These are phyloP conservation scores for Lamellibrachia luymesi DNA, from an alignment of 1,140 invertebrate species.

Conservation along the genomic window DNA sequence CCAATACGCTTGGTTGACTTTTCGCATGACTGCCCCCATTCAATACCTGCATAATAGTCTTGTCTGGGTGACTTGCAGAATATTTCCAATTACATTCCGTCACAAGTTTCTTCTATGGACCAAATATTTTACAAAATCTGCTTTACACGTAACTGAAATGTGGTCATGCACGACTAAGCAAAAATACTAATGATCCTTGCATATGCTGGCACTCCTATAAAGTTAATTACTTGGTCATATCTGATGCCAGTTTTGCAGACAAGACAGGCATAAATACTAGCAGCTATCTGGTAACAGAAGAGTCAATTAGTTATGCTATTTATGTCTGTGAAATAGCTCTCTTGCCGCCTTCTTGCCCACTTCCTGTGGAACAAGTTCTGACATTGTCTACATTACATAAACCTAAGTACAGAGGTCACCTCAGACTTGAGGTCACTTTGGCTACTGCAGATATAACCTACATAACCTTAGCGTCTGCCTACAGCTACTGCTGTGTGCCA, in stretches of 20 bases:
- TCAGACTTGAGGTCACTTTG: background rate
- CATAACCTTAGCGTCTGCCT: background rate
- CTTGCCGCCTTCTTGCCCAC: background rate
- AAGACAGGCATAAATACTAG: background rate
- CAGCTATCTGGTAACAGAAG: background rate
- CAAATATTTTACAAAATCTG: background rate
- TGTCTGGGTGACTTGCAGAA: background rate
- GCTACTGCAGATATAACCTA: background rate
- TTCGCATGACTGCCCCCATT: background rate
- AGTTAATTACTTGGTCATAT: background rate
- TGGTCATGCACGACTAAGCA: background rate
- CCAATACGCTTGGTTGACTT: background rate
- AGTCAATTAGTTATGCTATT: background rate
- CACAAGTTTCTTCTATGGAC: background rate
- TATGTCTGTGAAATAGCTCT: background rate
- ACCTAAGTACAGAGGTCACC: background rate
- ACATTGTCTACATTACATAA: background rate
- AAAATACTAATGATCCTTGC: background rate
- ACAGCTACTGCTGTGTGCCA: background rate
- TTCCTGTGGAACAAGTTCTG: background rate
- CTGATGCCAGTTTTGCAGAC: background rate
- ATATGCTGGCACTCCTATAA: background rate
- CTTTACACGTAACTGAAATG: too few species aligned
- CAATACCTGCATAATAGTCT: background rate
- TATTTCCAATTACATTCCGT: background rate